Evolutionary conservation across 2,113 vertebrate genomes (phyloP).

Genomic region (Ictalurus punctatus): DNA sequence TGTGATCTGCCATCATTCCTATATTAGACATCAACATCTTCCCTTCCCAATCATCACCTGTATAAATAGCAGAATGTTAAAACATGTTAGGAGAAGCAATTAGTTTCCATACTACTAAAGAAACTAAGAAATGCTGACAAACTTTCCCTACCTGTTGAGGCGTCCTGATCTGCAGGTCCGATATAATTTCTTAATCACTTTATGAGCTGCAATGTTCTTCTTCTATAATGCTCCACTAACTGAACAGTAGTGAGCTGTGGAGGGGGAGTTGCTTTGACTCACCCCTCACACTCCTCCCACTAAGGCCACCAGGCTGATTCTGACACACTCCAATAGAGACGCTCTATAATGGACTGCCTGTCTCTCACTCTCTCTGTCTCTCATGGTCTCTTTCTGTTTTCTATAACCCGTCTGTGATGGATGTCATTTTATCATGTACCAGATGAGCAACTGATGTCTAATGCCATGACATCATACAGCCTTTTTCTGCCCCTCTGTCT

Average conservation of each 20-base stretch:
- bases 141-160: slow-evolving; percentile 50
- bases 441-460: slow-evolving; percentile 36
- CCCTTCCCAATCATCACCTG: slow-evolving; percentile 16
- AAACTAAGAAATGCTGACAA: background rate
- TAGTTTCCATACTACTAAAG: background rate
- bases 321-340: slow-evolving; percentile 37
- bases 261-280: slow-evolving; percentile 33
- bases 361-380: slow-evolving; percentile 31
- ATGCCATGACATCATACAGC: slow-evolving; percentile 50
- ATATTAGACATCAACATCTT: slow-evolving; percentile 34
- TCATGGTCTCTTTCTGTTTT: slow-evolving; percentile 15
- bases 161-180: background rate
- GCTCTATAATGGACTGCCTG: slow-evolving; percentile 20
- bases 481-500: slow-evolving; percentile 22
- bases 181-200: slow-evolving; percentile 20
- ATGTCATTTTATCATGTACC: slow-evolving; percentile 44
- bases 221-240: slow-evolving; percentile 18
- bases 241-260: slow-evolving; percentile 31
- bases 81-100: slow-evolving; percentile 18
- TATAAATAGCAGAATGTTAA: slow-evolving; percentile 46
- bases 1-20: slow-evolving; percentile 34
- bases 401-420: slow-evolving; percentile 14
- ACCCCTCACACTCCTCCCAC: slow-evolving; percentile 40
- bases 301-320: slow-evolving; percentile 15
- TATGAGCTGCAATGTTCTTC: slow-evolving; percentile 30